phyloP scores from a whole-genome alignment of 2,888 invertebrate species.

The Ectemnius continuus region DNA sequence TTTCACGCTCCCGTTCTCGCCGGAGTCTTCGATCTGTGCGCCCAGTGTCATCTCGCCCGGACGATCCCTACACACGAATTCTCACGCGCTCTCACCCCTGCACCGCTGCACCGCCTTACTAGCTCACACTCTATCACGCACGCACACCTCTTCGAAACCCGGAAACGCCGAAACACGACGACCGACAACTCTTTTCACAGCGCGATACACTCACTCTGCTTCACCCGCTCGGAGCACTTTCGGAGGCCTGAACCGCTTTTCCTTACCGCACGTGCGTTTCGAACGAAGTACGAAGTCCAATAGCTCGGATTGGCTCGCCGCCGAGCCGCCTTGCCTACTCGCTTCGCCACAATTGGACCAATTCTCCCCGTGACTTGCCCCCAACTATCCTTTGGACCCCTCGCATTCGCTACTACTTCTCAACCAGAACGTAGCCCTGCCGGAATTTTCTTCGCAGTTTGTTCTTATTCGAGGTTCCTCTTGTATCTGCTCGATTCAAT shows the following conservation, averaged over 20 bases:
- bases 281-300: constrained; percentile 66
- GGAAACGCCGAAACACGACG: constrained; percentile 30
- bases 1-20: constrained; percentile 72
- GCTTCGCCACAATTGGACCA: constrained; percentile 11
- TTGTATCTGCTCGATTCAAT: not conserved
- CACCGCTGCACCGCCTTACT: constrained; percentile 18
- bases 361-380: constrained; percentile 28
- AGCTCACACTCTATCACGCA: constrained; percentile 36
- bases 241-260: constrained; percentile 50
- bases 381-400: not conserved
- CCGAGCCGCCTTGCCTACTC: constrained; percentile 8
- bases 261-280: constrained; percentile 69
- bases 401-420: constrained; percentile 27
- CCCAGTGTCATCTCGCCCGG: constrained; percentile 74
- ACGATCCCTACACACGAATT: constrained; percentile 25
- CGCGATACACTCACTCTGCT: constrained; percentile 48
- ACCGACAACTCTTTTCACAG: constrained; percentile 52
- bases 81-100: constrained; percentile 24
- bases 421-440: constrained; percentile 16
- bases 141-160: constrained; percentile 46
- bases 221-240: not conserved
- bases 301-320: constrained; percentile 34
- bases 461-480: constrained; percentile 7
- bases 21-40: constrained; percentile 73
- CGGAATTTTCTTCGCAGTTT: constrained; percentile 9